Conservation (phyloP, 2,113 vertebrate species). For the Percopsis transmontana region DNA sequence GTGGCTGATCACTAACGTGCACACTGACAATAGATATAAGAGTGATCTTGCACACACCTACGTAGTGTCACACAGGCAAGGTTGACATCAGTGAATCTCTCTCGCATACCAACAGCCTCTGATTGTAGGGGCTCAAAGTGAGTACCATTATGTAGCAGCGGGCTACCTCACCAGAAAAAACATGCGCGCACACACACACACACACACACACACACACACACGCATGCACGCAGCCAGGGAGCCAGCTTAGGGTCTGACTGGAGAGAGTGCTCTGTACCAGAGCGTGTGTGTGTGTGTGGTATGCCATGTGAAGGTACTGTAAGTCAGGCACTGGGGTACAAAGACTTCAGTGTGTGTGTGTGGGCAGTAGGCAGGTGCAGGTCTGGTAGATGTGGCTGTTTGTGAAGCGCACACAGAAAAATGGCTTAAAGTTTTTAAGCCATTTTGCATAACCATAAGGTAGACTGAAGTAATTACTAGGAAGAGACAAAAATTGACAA, state of each 20-base stretch:
- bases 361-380: conserved; percentile 12
- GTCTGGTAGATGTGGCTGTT: not conserved
- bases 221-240: conserved; percentile 15
- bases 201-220: conserved; percentile 22
- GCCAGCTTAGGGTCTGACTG: conserved; percentile 37
- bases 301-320: not conserved
- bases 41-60: conserved; percentile 1
- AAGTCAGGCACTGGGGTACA: conserved; percentile 1
- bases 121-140: too few species aligned
- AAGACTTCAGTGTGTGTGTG: not conserved
- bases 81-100: conserved; percentile 49
- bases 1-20: conserved; percentile 20
- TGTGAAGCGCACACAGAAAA: not conserved
- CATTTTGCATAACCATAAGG: not conserved
- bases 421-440: not conserved
- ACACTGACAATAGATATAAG: conserved; percentile 9
- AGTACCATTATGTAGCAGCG: too few species aligned
- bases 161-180: too few species aligned
- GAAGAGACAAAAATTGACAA: not conserved
- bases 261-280: conserved; percentile 5
- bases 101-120: not conserved
- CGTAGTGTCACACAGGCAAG: conserved; percentile 20
- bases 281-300: conserved; percentile 6
- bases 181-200: conserved; percentile 21
- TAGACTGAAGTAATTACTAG: not conserved